These are phyloP conservation scores for Trichopria drosophilae DNA, from an alignment of 2,888 invertebrate genomes.

Conservation along the genomic window DNA sequence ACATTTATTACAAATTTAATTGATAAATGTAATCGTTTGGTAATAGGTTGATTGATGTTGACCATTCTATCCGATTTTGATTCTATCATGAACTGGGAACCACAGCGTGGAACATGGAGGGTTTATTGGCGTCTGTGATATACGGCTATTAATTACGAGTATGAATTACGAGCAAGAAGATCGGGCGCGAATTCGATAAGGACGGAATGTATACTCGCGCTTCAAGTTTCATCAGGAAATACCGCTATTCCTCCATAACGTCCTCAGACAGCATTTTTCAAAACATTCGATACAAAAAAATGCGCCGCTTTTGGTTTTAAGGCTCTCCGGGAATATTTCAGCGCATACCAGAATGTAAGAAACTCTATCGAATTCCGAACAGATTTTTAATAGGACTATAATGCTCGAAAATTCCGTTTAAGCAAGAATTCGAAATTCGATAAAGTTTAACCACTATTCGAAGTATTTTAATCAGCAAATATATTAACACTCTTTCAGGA, in stretches of 20 bases:
- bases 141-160: constrained; percentile 38
- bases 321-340: no score
- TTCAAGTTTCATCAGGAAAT: no score
- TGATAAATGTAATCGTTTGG: neutral
- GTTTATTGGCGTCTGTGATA: constrained; percentile 28
- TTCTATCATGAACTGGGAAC: constrained; percentile 30
- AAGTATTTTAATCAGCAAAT: constrained; percentile 18
- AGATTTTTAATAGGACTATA: no score
- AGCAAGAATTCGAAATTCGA: constrained; percentile 15
- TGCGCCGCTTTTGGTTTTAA: no score
- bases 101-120: constrained; percentile 7
- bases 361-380: no score
- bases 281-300: no score
- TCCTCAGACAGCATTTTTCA: no score
- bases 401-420: constrained; percentile 21
- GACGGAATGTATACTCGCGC: no score
- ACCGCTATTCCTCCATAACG: no score
- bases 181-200: constrained; percentile 10
- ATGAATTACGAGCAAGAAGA: constrained; percentile 34
- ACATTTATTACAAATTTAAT: constrained; percentile 2
- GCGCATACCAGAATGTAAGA: no score
- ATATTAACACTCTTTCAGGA: no score
- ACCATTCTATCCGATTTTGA: constrained; percentile 29
- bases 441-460: constrained; percentile 17
- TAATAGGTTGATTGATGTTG: constrained; percentile 12